These are phyloP conservation scores for Phoxinus dragarum DNA, from an alignment of 2,797 vertebrate genomes.

Conservation along the genomic window DNA sequence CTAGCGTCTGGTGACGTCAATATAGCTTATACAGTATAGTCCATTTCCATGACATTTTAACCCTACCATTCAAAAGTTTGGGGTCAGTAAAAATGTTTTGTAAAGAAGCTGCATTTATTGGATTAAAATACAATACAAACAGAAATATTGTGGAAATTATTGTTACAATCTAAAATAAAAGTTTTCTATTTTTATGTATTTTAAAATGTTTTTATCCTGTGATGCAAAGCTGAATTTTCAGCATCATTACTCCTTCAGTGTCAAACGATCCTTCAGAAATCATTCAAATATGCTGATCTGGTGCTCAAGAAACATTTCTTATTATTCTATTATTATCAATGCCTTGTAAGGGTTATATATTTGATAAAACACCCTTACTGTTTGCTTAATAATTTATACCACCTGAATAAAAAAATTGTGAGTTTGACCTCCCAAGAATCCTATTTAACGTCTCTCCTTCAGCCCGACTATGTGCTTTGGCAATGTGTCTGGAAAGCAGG, in stretches of 20 bases:
- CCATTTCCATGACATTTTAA: too few species aligned
- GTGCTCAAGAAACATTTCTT: background rate
- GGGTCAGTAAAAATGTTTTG: background rate
- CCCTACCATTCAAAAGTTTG: background rate
- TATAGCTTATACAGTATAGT: too few species aligned
- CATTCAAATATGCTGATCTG: background rate
- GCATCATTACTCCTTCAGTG: background rate
- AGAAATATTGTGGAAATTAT: background rate
- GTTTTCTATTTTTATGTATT: background rate
- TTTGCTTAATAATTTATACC: background rate
- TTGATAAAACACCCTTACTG: background rate
- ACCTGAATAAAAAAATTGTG: constrained; percentile 18
- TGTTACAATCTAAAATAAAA: background rate
- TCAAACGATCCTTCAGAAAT: background rate
- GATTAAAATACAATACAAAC: background rate
- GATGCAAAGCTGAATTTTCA: background rate
- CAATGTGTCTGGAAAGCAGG: constrained; percentile 77
- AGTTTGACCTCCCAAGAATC: background rate
- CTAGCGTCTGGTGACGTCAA: too few species aligned
- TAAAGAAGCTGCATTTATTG: background rate
- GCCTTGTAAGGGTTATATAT: background rate
- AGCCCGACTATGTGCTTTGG: constrained; percentile 93
- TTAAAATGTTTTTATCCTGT: background rate
- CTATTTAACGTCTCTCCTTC: constrained; percentile 37
- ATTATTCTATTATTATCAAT: background rate